Conservation (phyloP, 2,888 invertebrate genomes). For the Agapostemon virescens region DNA sequence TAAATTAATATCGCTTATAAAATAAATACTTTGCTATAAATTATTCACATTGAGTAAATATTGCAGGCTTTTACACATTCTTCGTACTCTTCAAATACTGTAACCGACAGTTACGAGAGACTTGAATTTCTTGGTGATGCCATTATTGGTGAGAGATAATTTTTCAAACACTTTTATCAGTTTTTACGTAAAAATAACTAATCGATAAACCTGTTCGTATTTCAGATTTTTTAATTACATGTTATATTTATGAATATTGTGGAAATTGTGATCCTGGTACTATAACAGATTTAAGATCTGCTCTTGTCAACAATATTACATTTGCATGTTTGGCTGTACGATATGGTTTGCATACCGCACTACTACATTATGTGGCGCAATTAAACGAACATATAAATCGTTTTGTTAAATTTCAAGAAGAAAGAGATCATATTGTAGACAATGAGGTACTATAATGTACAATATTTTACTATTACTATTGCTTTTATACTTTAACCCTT, state of each 20-base stretch:
- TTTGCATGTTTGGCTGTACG: constrained; percentile 95
- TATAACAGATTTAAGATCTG: constrained; percentile 95
- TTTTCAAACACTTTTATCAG: not conserved
- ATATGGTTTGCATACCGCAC: constrained; percentile 90
- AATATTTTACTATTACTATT: too few relatives aligned
- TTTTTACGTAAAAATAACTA: not conserved
- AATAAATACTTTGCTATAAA: not conserved
- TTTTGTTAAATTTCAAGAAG: constrained; percentile 85
- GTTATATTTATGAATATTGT: constrained; percentile 91
- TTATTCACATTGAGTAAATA: not conserved
- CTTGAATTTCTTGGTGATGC: constrained; percentile 65
- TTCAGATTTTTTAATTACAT: constrained; percentile 91
- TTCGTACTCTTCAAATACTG: constrained; percentile 89
- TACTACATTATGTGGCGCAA: constrained; percentile 82
- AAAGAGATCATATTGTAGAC: constrained; percentile 84
- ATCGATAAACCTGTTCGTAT: constrained; percentile 28
- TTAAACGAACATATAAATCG: constrained; percentile 83
- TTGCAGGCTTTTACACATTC: constrained; percentile 94
- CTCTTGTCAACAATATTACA: constrained; percentile 97
- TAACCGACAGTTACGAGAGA: constrained; percentile 92
- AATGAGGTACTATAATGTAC: constrained; percentile 82
- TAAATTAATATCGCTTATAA: not conserved
- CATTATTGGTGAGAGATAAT: constrained; percentile 54
- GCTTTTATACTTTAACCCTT: too few relatives aligned
- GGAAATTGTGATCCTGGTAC: constrained; percentile 89